Percentiles rank a stretch among this genome's conserved stretches.
phyloP scores from a whole-genome alignment of 2,888 invertebrate genomes.

The Pachycephus smyrnensis region DNA sequence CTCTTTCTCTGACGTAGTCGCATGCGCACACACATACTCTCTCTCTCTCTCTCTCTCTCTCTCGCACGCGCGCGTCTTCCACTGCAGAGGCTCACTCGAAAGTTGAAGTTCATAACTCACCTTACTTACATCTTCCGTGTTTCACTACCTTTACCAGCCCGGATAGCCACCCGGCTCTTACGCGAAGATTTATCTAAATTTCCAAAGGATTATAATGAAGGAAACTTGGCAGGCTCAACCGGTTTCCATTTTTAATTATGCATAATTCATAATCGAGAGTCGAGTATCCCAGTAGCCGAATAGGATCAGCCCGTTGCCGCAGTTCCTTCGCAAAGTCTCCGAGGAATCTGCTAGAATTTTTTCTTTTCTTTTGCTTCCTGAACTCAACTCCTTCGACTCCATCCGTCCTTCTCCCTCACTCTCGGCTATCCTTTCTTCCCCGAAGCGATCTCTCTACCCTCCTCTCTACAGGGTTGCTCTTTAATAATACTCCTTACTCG shows the following conservation, averaged over 20 bases:
- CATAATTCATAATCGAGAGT: slow-evolving; percentile 42
- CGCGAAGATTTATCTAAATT: slow-evolving; percentile 46
- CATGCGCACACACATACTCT: background rate
- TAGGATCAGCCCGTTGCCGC: too few species aligned
- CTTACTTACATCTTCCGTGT: background rate
- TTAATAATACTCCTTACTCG: slow-evolving; percentile 42
- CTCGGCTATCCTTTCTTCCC: background rate
- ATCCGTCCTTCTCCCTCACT: background rate
- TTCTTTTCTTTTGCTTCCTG: too few species aligned
- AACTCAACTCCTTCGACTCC: background rate
- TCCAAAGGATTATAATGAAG: slow-evolving; percentile 45
- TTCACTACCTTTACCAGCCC: background rate
- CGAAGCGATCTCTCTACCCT: too few species aligned
- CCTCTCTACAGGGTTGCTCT: slow-evolving; percentile 26
- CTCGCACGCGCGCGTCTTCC: background rate
- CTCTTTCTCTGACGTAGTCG: background rate
- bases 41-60: slow-evolving; percentile 14
- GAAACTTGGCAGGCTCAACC: slow-evolving; percentile 27
- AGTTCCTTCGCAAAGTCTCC: too few species aligned
- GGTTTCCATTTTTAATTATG: slow-evolving; percentile 40
- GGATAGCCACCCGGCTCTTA: slow-evolving; percentile 9
- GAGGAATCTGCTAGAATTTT: too few species aligned
- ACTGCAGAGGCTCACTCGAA: slow-evolving; percentile 34
- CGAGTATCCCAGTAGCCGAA: slow-evolving; percentile 8
- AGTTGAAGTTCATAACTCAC: slow-evolving; percentile 52